Base-by-base conservation (phyloP, 2,797 vertebrate genomes). In the Manis pentadactyla region DNA sequence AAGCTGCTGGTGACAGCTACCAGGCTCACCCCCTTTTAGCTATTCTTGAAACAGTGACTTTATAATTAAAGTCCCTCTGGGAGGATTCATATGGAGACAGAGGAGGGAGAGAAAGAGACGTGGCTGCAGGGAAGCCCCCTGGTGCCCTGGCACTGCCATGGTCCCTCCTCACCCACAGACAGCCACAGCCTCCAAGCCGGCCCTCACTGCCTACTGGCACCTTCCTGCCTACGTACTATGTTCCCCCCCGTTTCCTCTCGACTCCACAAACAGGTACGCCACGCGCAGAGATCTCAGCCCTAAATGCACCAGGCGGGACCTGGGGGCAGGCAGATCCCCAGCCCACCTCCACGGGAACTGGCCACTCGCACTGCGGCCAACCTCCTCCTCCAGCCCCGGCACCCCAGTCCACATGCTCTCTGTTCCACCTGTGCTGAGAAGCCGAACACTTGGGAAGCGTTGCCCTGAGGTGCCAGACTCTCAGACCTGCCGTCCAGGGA, bases 1-100 rank as follows among this genome's bases (percentile, higher is more conserved):
- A 87, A 82, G 89, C 63, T 57, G 51, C 64, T 6, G 74, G 59
- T 84, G 93, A 94, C 82, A 93, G 69, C 78, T 88, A 27, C 17
- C 84, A 6, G 75, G 94, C 68, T 91, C 93, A 82, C 55, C 64
- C 81, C 69, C 53, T 61, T 87, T 89, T 7, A 93, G 89, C 88
- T 96, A 71, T 82, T 96, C 95, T 93, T 79, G 68, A 93, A 92
- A 94, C 85, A 46, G 63, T n/a, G 85, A 96, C 90, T 96, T 97
- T 78, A 89, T 93, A 94, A 95, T 97, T 95, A 63, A 96, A 97
- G 86, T 90, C 85, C 68, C 55, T 84, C 71, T 11, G 2, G 89
- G 86, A 95, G 51, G 57, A 87, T n/a, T 81, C 39, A 55, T 3
- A 17, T 46, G 49, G 55, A 87, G 63, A 51, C 23, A 8, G 69